Base-by-base conservation (phyloP, 2,888 invertebrate genomes). In the Galeruca laticollis region DNA sequence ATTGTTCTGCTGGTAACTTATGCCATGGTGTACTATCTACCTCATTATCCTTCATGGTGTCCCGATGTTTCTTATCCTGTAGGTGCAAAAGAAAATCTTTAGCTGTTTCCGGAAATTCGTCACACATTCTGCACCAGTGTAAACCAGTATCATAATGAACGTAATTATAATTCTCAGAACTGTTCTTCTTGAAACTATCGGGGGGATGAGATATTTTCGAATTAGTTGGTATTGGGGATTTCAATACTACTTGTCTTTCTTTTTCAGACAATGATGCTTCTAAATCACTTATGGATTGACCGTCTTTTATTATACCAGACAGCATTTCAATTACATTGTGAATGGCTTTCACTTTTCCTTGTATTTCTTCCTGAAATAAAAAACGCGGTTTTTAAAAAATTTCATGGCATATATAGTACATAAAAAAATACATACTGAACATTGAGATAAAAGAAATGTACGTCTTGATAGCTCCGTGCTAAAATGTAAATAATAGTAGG, bases 61-160 rank as follows among this genome's bases (percentile, higher is more conserved):
- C 90, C 81, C 91, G 91, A 86, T 96, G 96, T 43, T 92, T 91
- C 72, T 90, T 89, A 62, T 91, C 90, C 83, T 95, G 95, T 77
- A 95, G 88, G 87, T 96, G 96, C 84, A 92, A 91, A 77, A 96
- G 86, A 84, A 93, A 94, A 83, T 94, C 94, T 84, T 94, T 94
- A 61, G 95, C 95, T 2, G 94, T 94, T 81, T 93, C 90, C 35
- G 95, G 95, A 84, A 96, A 96, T 78, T 93, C 92, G 84, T 94
- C 92, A 86, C 96, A 96, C 60, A 92, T 90, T 66, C 94, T 89
- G 84, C 95, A 96, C 96, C 96, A 96, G 83, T 95, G 95, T 89
- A 94, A 91, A 86, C 95, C 95, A 0, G 95, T 94, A 85, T 96
- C 95, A 82, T 94, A 95, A 86, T 94, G 93, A 63, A 94, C 91